Base-by-base conservation (phyloP, 2,113 vertebrate genomes). In the Collichthys lucidus region DNA sequence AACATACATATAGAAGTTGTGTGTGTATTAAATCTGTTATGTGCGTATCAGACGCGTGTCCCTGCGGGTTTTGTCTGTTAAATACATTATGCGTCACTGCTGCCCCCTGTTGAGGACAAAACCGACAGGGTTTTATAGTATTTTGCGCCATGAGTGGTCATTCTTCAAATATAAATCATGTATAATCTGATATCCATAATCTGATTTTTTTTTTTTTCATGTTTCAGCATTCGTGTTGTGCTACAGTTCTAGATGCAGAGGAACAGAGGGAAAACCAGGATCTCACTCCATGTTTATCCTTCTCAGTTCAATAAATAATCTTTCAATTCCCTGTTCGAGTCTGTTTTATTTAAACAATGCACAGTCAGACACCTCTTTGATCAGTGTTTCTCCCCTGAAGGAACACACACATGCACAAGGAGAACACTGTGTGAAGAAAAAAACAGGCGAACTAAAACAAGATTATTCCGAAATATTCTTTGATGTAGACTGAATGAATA, bases 401-500 rank as follows among this genome's bases (percentile, higher is more conserved):
- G 22, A 72, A 49, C 55, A 67, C n/a, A 46, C 35, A 40, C 12
- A 11, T 3, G 60, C 31, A 74, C 56, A 76, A 49, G 53, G 47
- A 63, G 63, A 78, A 70, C 57, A 57, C 3, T 22, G 40, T 76
- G 73, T 68, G 49, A 31, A 49, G 31, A 40, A 40, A 24, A 26
- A 56, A 74, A 75, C 26, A 80, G 17, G 57, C 19, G 19, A 82
- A 84, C 65, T 55, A 72, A 82, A 80, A 74, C 47, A 62, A 47
- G 16, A 88, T 87, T 85, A 80, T 87, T 87, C 72, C 56, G 70
- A 84, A 74, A 80, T 53, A 57, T 79, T 73, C 86, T 90, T 89
- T 92, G 89, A 90, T 91, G 78, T 68, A 12, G 16, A 60, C 57
- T 62, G 78, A 73, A 72, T 85, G 82, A 83, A 83, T 85, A 90